Percentiles rank a stretch among this genome's conserved stretches.
Evolutionary conservation across 2,797 vertebrate species (phyloP).

Genomic region (Alectoris magna): DNA sequence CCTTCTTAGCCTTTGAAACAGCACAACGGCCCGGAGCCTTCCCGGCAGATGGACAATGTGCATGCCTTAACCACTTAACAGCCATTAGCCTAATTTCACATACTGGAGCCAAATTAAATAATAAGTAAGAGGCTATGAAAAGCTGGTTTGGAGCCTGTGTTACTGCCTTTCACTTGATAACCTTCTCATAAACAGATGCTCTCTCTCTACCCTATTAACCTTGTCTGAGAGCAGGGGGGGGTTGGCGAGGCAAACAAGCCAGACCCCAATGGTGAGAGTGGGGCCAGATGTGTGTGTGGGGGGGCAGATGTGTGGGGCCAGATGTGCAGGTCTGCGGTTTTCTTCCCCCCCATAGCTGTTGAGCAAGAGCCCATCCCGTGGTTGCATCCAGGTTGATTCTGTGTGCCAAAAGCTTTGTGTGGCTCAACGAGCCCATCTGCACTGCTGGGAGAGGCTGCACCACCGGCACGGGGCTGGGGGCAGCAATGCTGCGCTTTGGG

Average conservation of each 20-base stretch:
- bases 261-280: neutral
- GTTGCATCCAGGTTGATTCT: neutral
- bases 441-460: slow-evolving; percentile 59
- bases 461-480: slow-evolving; percentile 36
- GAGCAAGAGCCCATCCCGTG: neutral
- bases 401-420: slow-evolving; percentile 63
- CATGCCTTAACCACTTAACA: slow-evolving; percentile 83
- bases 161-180: slow-evolving; percentile 77
- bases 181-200: slow-evolving; percentile 79
- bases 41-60: slow-evolving; percentile 83
- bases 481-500: slow-evolving; percentile 49
- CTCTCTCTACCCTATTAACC: slow-evolving; percentile 76
- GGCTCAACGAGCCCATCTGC: slow-evolving; percentile 65
- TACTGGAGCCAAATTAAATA: slow-evolving; percentile 84
- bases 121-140: slow-evolving; percentile 84
- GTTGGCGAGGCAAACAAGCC: neutral
- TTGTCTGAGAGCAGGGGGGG: slow-evolving; percentile 49
- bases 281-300: neutral
- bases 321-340: neutral
- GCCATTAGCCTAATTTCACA: slow-evolving; percentile 84
- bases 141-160: slow-evolving; percentile 79
- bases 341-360: fast-evolving
- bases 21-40: slow-evolving; percentile 82
- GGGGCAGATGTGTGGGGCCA: neutral
- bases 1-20: slow-evolving; percentile 79